Base-by-base conservation (phyloP, 2,113 vertebrate genomes). In the Carassius gibelio region DNA sequence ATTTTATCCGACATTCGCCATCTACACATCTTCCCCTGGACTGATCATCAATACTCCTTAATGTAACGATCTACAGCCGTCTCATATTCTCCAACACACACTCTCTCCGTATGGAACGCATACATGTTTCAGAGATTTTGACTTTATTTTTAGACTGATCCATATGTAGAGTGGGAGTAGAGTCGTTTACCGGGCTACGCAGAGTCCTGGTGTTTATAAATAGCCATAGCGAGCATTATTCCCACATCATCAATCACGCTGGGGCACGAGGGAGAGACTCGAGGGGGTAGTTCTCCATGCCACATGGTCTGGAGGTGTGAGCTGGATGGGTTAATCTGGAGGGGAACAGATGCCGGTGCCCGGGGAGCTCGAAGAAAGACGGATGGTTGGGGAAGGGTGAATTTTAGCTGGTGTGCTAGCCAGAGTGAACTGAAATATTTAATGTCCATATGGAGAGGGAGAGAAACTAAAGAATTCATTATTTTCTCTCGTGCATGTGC, bases 131-230 rank as follows among this genome's bases (percentile, higher is more conserved):
- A 4, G 15, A 42, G 55, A 14, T 62, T 55, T 71, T 71, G 13
- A 4, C 34, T 59, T 83, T 89, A 89, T 89, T 88, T 82, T 81
- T 86, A 86, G 62, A 42, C 26, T 11, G 52, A 85, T 87, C 80
- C 86, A 93, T 93, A 90, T 84, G 84, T 90, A 89, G 88, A 59
- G 85, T 88, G 83, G 85, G 90, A 77, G 91, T 88, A 91, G 92
- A 90, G 92, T 85, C 8, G 3, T 87, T 68, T 81, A 82, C 64
- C 13, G 85, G 89, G 90, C 89, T 84, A 85, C 48, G 87, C 88
- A 87, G 75, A 55, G 86, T 94, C 91, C 93, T 92, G 94, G 92
- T 92, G 93, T 93, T 94, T 94, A 95, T 94, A 94, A 94, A 94
- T 95, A 94, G 93, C 91, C 89, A 86, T 87, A 89, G 91, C 90